Base-by-base conservation (phyloP, 1,140 invertebrate species). In the Melitaea cinxia region DNA sequence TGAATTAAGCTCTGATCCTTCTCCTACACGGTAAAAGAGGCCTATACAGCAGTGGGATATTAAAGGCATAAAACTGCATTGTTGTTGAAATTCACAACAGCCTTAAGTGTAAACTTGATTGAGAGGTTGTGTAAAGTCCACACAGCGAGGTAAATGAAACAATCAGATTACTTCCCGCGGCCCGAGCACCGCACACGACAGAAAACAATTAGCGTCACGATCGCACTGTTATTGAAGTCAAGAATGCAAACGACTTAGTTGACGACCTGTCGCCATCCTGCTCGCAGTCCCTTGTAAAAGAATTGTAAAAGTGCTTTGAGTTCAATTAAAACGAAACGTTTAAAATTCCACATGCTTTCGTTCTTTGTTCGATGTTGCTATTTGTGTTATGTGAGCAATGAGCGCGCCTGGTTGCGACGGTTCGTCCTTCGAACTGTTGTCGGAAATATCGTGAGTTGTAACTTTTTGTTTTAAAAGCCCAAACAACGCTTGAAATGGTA, bases 221-320 rank as follows among this genome's bases (percentile, higher is more conserved):
- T 47, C 42, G 14, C 39, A 37, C 54, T 28, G 33, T 26, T 56
- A 42, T 56, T 56, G 54, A 42, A 56, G 45, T 56, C 54, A 56
- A 37, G 39, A 56, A 56, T 56, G 54, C 54, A 56, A 56, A 45
- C 54, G 54, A 42, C 54, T 26, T 7, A 15, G 54, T 56, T 56
- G 33, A 39, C 53, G 37, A 56, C 35, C 24, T 56, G 53, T 42
- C 53, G 33, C 33, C 30, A 9, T 19, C 4, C 4, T 45, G 39
- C 19, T 45, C 9, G 39, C 39, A 45, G 15, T 19, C 15, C 19
- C 12, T 28, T 33, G 6, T 33, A 33, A 33, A 33, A 6, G 30
- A 10, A 33, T 9, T 6, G 24, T n/a, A n/a, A n/a, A 26, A 6
- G 30, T 33, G 50, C n/a, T 33, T 33, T 33, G 30, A 33, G 4